Evolutionary conservation across 2,113 vertebrate genomes (phyloP).

Genomic region (Pheucticus melanocephalus): DNA sequence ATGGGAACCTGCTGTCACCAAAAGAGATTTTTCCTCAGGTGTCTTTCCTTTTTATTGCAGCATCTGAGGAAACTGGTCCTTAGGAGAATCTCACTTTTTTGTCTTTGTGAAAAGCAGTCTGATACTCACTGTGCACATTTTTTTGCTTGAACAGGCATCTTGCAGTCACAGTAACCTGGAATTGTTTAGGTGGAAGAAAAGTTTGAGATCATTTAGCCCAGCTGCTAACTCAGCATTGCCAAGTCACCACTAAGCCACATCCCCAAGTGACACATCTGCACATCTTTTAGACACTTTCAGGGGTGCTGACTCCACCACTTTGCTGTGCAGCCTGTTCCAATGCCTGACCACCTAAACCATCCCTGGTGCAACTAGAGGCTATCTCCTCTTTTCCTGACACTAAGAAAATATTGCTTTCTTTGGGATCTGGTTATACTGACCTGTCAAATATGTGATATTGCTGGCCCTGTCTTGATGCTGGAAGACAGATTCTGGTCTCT

Average conservation of each 20-base stretch:
- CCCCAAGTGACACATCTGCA: neutral
- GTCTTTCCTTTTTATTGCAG: neutral
- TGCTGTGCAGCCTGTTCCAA: neutral
- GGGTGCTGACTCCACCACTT: neutral
- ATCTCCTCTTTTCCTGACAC: neutral
- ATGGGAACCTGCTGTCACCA: conserved; percentile 24
- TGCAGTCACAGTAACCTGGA: neutral
- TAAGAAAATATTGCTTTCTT: neutral
- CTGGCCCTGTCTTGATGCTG: neutral
- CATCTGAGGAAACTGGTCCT: neutral
- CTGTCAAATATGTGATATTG: neutral
- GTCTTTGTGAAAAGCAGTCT: neutral
- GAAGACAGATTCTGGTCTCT: neutral
- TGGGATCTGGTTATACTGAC: neutral
- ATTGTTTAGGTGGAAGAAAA: neutral
- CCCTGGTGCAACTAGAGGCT: neutral
- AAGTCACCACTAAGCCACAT: neutral
- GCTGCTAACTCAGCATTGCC: neutral
- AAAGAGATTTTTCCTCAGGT: conserved; percentile 43
- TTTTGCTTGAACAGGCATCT: neutral
- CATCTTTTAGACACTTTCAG: too few species aligned
- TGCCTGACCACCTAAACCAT: neutral
- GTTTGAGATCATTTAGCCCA: neutral
- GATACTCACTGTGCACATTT: neutral
- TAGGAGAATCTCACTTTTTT: neutral